Base-by-base conservation (phyloP, 1,140 invertebrate genomes). In the Cyphomyrmex costatus region DNA sequence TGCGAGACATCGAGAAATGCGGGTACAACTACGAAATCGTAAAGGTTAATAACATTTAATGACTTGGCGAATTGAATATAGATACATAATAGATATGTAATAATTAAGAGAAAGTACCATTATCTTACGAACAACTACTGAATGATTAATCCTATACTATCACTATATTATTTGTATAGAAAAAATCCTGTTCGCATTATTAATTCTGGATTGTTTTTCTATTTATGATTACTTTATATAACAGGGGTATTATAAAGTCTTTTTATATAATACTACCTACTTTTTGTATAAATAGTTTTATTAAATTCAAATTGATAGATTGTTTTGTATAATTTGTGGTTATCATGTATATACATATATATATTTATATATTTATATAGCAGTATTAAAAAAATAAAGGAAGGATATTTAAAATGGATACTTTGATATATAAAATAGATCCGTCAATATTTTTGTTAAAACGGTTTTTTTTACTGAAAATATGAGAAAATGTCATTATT, bases 21-120 rank as follows among this genome's bases (percentile, higher is more conserved):
- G 24, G 24, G 24, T 19, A 33, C 36, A 82, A 82, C 73, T 73
- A 73, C 30, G 53, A 73, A 73, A 73, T 73, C 66, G 65, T 60
- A 33, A 56, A 73, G 73, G 51, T 82, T 82, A 82, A 82, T 73
- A 60, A 53, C 53, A 66, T 73, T 58, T 46, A 68, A 73, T 73
- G 77, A 82, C 21, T 58, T 36, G 51, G 53, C 66, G 33, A 14
- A 73, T 73, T 14, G 53, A 1, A 73, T 14, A 1, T 42, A 42
- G 8, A 42, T 78, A 27, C 66, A 36, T 60, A n/a, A n/a, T 49
- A 42, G 21, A 21, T 42, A 42, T 8, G 8, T 36, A 42, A 73
- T 30, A 46, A 73, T 82, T 42, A 46, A 7, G 14, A 42, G 4
- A 82, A 60, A 30, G 42, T 27, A 42, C 24, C 42, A 1, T 71